Base-by-base conservation (phyloP, 2,113 vertebrate species). In the Platysternon megacephalum region DNA sequence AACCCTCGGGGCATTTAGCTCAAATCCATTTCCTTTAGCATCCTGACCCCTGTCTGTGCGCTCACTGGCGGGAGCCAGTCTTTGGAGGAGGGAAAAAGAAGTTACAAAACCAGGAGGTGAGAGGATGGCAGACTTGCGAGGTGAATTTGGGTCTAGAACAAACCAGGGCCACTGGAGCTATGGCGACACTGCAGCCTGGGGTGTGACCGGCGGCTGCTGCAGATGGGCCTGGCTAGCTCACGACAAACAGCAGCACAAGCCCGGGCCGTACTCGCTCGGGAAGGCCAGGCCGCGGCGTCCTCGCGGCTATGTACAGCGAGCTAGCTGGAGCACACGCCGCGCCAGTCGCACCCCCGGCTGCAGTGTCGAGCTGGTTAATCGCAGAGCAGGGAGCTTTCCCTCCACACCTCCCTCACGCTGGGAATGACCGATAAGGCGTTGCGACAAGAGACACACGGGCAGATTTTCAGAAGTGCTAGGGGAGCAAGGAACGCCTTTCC, bases 261-360 rank as follows among this genome's bases (percentile, higher is more conserved):
- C 14, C 0, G 17, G 61, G 61, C 32, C 12, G 5, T 4, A 8
- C 16, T n/a, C 32, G 5, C 56, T 13, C 6, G 28, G 2, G 61
- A n/a, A 6, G 61, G 16, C 35, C 3, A 17, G 1, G 17, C 35
- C 17, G 3, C 16, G 17, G 35, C 8, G 19, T n/a, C 65, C 32
- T n/a, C 35, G 2, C 1, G 8, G 65, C 17, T 4, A 17, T 21
- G 35, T 21, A n/a, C 14, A 10, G 65, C 5, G 32, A 17, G 35
- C 61, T n/a, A 17, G 6, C 32, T 65, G 32, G 61, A 65, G 61
- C 14, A 13, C 28, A 6, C 16, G 3, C 2, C 9, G 32, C 61
- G 29, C 29, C 26, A 13, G 16, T 6, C 29, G 13, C 58, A 32
- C 12, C 29, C 61, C 32, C 7, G 4, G 61, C 61, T 17, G 35